phyloP scores from a whole-genome alignment of 1,140 invertebrate species.

The Hylaeus volcanicus region DNA sequence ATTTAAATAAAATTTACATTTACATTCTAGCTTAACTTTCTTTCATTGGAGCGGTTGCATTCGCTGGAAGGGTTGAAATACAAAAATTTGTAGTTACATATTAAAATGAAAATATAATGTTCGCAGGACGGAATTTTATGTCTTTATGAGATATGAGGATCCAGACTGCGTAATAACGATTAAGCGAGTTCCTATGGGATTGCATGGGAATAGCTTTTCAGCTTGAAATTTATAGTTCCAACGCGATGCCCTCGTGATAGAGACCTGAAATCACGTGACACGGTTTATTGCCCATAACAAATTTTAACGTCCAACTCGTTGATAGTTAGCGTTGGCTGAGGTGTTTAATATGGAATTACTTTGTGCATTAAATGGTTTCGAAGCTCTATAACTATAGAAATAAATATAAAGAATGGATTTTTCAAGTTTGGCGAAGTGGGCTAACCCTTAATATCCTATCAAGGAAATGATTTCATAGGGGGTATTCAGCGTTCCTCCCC shows the following conservation, averaged over 20 bases:
- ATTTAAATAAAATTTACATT: too few species aligned
- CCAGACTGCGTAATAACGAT: conserved; percentile 15
- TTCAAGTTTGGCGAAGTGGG: too few species aligned
- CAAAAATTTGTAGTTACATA: neutral
- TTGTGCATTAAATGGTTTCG: too few species aligned
- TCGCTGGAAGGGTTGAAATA: too few species aligned
- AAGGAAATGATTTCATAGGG: conserved; percentile 38
- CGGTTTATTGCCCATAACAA: neutral
- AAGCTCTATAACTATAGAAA: too few species aligned
- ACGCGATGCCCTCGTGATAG: conserved; percentile 17
- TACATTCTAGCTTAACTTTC: too few species aligned
- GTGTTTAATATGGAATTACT: too few species aligned
- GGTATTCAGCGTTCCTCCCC: conserved; percentile 1
- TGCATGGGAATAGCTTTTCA: conserved; percentile 17
- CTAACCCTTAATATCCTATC: conserved; percentile 21
- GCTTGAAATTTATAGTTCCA: conserved; percentile 46
- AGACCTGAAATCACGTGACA: neutral
- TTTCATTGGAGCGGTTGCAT: too few species aligned
- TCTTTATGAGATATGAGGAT: neutral
- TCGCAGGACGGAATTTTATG: conserved; percentile 1
- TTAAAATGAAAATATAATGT: neutral
- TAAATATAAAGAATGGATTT: too few species aligned
- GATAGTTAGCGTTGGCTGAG: neutral
- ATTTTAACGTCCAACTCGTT: neutral
- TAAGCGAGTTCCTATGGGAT: conserved; percentile 49